Conservation (phyloP, 2,888 invertebrate species). For the Ametastegia equiseti region DNA sequence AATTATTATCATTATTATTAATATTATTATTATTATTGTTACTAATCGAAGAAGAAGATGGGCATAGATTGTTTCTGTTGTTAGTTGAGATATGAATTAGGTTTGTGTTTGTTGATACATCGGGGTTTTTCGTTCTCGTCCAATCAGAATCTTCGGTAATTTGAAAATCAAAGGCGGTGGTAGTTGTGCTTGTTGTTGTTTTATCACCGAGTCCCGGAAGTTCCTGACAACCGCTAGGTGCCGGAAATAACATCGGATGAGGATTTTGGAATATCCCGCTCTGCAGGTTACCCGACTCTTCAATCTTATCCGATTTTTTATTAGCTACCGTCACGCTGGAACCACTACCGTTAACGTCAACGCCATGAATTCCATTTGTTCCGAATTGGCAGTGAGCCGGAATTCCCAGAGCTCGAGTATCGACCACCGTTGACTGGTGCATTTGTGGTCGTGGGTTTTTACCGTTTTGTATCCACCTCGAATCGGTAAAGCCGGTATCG, state of each 20-base stretch:
- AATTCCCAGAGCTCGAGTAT: neutral
- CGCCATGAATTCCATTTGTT: constrained; percentile 63
- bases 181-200: neutral
- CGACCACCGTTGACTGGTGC: neutral
- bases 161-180: neutral
- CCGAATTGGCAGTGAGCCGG: constrained; percentile 60
- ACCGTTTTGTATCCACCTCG: neutral
- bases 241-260: constrained; percentile 49
- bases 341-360: no score
- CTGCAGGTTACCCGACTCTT: constrained; percentile 16
- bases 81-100: no score
- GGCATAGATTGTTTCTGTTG: no score
- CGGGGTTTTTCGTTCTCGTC: neutral
- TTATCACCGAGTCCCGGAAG: constrained; percentile 62
- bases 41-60: neutral
- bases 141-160: neutral
- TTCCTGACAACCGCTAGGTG: constrained; percentile 70
- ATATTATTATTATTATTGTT: neutral
- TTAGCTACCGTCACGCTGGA: constrained; percentile 66
- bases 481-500: neutral
- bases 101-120: neutral
- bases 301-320: neutral
- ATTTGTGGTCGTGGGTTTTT: neutral
- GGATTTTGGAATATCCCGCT: constrained; percentile 45
- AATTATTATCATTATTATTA: no score